Conservation (phyloP, 2,888 invertebrate genomes). For the Apotomis betuletana region DNA sequence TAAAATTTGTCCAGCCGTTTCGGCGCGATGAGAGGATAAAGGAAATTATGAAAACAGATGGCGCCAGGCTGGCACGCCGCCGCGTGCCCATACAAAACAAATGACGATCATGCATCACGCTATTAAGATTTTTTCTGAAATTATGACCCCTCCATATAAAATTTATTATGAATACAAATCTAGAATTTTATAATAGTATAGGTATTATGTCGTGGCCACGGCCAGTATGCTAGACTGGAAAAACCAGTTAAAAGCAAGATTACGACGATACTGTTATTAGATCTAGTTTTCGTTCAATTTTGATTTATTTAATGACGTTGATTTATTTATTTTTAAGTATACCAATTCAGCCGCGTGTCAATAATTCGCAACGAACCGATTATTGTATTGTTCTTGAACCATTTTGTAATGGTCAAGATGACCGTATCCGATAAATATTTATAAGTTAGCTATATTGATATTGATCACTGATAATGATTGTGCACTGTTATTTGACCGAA, state of each 20-base stretch:
- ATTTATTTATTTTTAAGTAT: conserved; percentile 1
- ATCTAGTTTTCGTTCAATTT: conserved; percentile 9
- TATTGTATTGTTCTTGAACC: conserved; percentile 42
- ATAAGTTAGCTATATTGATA: conserved; percentile 4
- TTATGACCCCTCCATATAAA: no score
- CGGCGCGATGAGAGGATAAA: no score
- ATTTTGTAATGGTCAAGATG: conserved; percentile 24
- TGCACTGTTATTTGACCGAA: neutral
- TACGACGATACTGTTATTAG: neutral
- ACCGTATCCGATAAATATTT: conserved; percentile 21
- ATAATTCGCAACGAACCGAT: conserved; percentile 42
- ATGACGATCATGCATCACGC: no score
- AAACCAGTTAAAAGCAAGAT: neutral
- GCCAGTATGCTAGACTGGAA: no score
- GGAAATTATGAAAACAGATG: no score
- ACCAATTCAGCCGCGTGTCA: conserved; percentile 23
- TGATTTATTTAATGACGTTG: conserved; percentile 1
- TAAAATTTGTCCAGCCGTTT: no score
- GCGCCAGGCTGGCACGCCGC: no score
- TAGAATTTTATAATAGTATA: no score
- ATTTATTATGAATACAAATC: no score
- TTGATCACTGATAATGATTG: conserved; percentile 8
- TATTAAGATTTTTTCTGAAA: no score
- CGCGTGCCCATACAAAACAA: no score
- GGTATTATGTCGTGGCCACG: no score